Base-by-base conservation (phyloP, 1,140 invertebrate species). In the Musca domestica region DNA sequence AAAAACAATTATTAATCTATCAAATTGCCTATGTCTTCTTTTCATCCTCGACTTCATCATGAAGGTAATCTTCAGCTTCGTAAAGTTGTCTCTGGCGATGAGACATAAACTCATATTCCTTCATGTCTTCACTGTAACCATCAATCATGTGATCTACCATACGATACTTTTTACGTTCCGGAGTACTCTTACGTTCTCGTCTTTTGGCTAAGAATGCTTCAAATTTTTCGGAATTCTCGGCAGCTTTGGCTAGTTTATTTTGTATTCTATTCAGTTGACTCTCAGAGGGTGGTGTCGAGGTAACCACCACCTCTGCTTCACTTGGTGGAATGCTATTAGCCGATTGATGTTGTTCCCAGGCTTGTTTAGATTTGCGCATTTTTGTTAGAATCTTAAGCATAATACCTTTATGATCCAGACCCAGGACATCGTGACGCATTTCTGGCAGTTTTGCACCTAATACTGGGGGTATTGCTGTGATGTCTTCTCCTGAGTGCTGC, bases 371-470 rank as follows among this genome's bases (percentile, higher is more conserved):
- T 70, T 83, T 86, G 20, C 83, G 83, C 71, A 85, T 82, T 19
- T 84, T 82, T 1, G 76, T 78, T 30, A 83, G 34, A 9, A 87
- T 82, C 54, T 84, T 80, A 20, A 79, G 82, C 86, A 91, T 87
- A 19, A 92, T 90, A 58, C 80, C 75, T 1, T 74, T 73, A 74
- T 90, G 89, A 79, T 92, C 84, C 47, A 93, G 79, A 58, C 89
- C 90, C 52, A 91, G 85, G 15, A 91, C 86, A 82, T 89, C 86
- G 58, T 92, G 85, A 19, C 86, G 87, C 90, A 93, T 92, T 72
- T 85, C 77, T 6, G 85, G 85, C 65, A 87, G n/a, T 19, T 61
- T 61, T 61, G 17, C 27, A 34, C 34, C 15, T 30, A 25, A n/a
- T 17, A 9, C 34, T 41, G 17, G 34, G 15, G 25, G 7, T n/a